Evolutionary conservation across 35 echinoderm and acorn worm species (phyloP).

Genomic region (Apostichopus japonicus): DNA sequence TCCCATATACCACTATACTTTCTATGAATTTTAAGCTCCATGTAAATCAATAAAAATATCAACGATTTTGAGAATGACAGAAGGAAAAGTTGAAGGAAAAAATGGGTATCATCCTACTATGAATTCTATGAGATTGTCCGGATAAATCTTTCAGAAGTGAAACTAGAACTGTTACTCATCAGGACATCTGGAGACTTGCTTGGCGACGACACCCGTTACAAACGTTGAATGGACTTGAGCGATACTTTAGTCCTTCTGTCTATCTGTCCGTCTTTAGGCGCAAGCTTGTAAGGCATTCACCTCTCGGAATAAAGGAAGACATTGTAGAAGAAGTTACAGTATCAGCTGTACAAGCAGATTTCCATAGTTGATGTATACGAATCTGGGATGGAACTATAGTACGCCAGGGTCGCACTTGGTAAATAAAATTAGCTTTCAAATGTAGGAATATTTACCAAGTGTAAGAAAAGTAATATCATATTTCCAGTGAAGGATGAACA

Average conservation of each 20-base stretch:
- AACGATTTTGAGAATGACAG: neutral
- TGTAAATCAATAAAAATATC: neutral
- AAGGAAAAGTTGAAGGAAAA: neutral
- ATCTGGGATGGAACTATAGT: too few relatives aligned
- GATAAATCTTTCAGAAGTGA: neutral
- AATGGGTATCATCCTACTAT: neutral
- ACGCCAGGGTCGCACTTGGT: too few relatives aligned
- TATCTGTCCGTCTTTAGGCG: too few relatives aligned
- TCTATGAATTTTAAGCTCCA: neutral
- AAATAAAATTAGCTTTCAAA: too few relatives aligned
- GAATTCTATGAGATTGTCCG: neutral
- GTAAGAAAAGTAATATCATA: too few relatives aligned
- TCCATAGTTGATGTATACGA: too few relatives aligned
- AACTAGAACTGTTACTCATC: conserved; percentile 18
- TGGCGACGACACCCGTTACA: neutral
- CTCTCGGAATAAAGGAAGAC: neutral
- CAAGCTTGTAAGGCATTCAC: neutral
- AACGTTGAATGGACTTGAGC: neutral
- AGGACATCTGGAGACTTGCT: neutral
- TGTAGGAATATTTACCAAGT: too few relatives aligned
- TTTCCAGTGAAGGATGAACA: too few relatives aligned
- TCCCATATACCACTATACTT: neutral
- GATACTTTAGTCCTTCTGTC: too few relatives aligned
- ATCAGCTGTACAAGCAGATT: too few relatives aligned
- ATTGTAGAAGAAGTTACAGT: too few relatives aligned